Conservation (phyloP, 2,888 invertebrate species). For the Hedya salicella region DNA sequence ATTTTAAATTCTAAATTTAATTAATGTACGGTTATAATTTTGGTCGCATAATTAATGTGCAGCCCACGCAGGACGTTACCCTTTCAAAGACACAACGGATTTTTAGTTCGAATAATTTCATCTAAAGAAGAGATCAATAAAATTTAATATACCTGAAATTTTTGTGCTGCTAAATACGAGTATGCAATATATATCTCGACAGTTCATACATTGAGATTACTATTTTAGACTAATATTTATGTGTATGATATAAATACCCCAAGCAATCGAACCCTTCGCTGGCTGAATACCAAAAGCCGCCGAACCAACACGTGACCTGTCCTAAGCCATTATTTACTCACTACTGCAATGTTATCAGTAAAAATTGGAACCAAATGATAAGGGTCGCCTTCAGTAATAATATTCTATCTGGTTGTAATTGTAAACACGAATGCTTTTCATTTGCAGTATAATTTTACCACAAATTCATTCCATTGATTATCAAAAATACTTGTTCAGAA, state of each 20-base stretch:
- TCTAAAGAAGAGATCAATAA: too few species aligned
- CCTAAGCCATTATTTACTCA: slow-evolving; percentile 39
- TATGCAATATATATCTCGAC: too few species aligned
- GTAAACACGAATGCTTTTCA: slow-evolving; percentile 16
- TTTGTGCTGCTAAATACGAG: too few species aligned
- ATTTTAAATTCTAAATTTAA: too few species aligned
- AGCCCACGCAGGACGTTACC: too few species aligned
- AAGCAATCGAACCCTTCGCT: slow-evolving; percentile 51
- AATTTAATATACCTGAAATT: too few species aligned
- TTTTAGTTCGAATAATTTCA: too few species aligned
- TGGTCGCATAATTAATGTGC: too few species aligned
- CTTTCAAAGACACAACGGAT: too few species aligned
- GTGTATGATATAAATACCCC: slow-evolving; percentile 26
- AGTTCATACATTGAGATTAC: too few species aligned
- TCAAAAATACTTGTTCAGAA: not conserved
- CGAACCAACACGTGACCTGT: slow-evolving; percentile 42
- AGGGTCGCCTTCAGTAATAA: slow-evolving; percentile 15
- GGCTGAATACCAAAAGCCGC: slow-evolving; percentile 52
- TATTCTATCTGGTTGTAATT: slow-evolving; percentile 22
- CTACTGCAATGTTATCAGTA: slow-evolving; percentile 31
- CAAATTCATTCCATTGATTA: slow-evolving; percentile 11
- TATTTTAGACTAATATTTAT: slow-evolving; percentile 1
- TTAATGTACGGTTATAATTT: too few species aligned
- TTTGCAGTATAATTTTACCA: slow-evolving; percentile 3
- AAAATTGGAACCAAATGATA: slow-evolving; percentile 19